Percentiles rank a stretch among this genome's conserved stretches.
These are phyloP conservation scores for Drosophila rellima DNA, from an alignment of 2,888 invertebrate species.

Conservation along the genomic window DNA sequence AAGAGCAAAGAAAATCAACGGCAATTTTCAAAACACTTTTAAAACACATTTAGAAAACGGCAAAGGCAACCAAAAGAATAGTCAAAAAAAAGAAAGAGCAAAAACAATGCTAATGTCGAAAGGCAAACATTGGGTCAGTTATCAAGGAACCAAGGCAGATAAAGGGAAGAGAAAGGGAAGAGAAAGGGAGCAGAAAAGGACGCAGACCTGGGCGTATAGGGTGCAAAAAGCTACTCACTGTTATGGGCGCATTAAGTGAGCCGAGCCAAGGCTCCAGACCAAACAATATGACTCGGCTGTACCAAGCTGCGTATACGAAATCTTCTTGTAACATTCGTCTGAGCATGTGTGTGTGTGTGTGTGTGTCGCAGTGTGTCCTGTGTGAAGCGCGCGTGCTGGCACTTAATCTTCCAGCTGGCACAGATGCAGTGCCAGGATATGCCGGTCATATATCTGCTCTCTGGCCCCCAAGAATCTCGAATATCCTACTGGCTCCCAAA, in stretches of 20 bases:
- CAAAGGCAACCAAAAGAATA: conserved; percentile 34
- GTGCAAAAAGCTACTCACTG: conserved; percentile 42
- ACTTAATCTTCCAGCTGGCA: conserved; percentile 78
- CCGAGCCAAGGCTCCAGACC: conserved; percentile 26
- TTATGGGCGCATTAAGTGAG: conserved; percentile 63
- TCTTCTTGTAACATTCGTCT: conserved; percentile 43
- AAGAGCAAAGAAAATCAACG: conserved; percentile 57
- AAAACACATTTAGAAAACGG: conserved; percentile 77
- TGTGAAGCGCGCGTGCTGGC: conserved; percentile 55
- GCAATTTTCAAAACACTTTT: conserved; percentile 74
- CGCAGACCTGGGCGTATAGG: neutral
- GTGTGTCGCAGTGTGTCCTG: conserved; percentile 20
- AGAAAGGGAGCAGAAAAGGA: neutral
- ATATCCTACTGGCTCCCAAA: conserved; percentile 15
- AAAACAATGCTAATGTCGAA: conserved; percentile 64
- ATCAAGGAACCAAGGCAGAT: conserved; percentile 29
- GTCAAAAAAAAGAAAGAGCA: conserved; percentile 12
- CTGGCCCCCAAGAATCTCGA: conserved; percentile 23
- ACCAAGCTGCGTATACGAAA: conserved; percentile 75
- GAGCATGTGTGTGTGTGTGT: conserved; percentile 14
- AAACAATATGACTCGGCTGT: conserved; percentile 30
- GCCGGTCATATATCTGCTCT: conserved; percentile 66
- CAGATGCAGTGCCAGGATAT: conserved; percentile 78
- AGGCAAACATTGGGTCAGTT: conserved; percentile 71
- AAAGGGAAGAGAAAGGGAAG: too few relatives aligned